Percentiles rank a stretch among this genome's conserved stretches.
phyloP scores from a whole-genome alignment of 2,888 invertebrate genomes.

The Drosophila histrio region DNA sequence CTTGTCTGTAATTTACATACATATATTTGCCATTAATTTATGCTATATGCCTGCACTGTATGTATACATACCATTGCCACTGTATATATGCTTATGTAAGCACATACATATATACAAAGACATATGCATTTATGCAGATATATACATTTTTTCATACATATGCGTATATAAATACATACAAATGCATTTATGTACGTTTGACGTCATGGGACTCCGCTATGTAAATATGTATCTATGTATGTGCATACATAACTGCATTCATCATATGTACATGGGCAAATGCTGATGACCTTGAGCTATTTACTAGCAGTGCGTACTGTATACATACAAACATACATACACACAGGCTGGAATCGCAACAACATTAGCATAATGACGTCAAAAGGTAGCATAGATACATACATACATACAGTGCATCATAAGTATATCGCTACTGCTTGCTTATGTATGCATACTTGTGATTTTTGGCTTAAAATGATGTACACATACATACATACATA shows the following conservation, averaged over 20 bases:
- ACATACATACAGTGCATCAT: not conserved
- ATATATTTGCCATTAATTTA: not conserved
- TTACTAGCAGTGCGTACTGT: conserved; percentile 44
- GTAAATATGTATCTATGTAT: not conserved
- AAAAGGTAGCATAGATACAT: conserved; percentile 43
- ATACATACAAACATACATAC: not conserved
- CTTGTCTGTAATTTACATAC: conserved; percentile 8
- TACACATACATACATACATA: not conserved
- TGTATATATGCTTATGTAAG: conserved; percentile 2
- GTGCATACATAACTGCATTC: not conserved
- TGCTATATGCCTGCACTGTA: not conserved
- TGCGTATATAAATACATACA: not conserved
- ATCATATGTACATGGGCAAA: conserved; percentile 12
- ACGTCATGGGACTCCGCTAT: not conserved
- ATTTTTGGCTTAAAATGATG: not conserved
- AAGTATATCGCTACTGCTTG: conserved; percentile 3
- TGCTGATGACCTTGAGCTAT: conserved; percentile 63
- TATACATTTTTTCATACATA: not conserved
- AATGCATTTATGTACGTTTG: not conserved
- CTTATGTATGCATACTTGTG: not conserved
- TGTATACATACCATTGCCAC: not conserved
- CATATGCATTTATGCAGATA: not conserved
- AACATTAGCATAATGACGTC: conserved; percentile 55
- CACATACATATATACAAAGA: not conserved
- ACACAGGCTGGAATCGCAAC: conserved; percentile 14